Evolutionary conservation across 2,888 invertebrate species (phyloP), one percentile per base, ranked within the genome.

Genomic region (Allophyes oxyacanthae): DNA sequence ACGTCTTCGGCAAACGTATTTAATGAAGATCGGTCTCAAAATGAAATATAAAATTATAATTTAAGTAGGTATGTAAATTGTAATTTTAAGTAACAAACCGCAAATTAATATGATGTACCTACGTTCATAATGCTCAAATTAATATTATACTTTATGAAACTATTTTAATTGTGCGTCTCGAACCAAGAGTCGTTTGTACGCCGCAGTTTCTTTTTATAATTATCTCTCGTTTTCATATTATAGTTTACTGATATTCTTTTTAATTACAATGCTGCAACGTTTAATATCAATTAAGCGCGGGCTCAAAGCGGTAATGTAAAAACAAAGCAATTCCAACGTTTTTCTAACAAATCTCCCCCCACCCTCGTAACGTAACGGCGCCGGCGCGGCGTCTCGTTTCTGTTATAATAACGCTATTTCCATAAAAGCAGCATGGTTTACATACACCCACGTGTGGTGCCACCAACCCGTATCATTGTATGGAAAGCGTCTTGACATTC

Each of bases 401-500:
- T 71, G 71, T 79, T 81, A 82, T 86, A 85, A 86, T 86, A 83
- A 80, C 77, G 80, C 71, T 73, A 85, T 87, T 84, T 84, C 81
- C 83, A 88, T 88, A 86, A 85, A 86, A 84, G 83, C 82, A 80
- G 81, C 75, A 83, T 80, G 87, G 85, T 83, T 85, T 86, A 85
- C 83, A 86, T 84, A 80, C 72, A 81, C 75, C 75, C 81, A 79
- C 83, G 84, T 85, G 82, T 82, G 81, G 82, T 81, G 82, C 79
- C 79, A 62, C 46, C 79, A 77, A 73, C 80, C 79, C 83, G 81
- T 83, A 77, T 81, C 80, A 82, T 82, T 84, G 85, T 86, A 90
- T 89, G 87, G 86, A 86, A 86, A 89, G 76, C 76, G 72, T 83
- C 84, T 89, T 87, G 79, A 83, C 81, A 88, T 90, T 90, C 90